A percentile compares a stretch with the other conserved stretches of the same genome.
Conservation (phyloP, 2,888 invertebrate species). For the Melinaea marsaeus region DNA sequence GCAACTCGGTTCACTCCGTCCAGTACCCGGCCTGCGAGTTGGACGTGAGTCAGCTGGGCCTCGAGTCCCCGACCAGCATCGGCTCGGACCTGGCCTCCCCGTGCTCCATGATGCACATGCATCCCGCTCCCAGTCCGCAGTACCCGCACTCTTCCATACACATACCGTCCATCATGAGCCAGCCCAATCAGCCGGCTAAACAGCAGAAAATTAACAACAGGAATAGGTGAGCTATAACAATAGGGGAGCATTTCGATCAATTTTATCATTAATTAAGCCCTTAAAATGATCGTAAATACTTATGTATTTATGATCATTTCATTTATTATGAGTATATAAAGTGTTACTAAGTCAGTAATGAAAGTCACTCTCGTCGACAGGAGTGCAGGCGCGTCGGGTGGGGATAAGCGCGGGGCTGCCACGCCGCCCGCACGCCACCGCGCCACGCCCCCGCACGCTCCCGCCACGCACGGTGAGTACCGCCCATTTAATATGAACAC, state of each 20-base stretch:
- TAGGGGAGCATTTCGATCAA: not conserved
- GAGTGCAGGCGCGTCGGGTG: slow-evolving; percentile 36
- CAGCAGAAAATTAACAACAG: slow-evolving; percentile 73
- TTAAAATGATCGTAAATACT: no score
- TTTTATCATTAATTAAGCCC: not conserved
- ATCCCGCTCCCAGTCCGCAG: slow-evolving; percentile 75
- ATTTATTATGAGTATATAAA: no score
- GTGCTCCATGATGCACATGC: slow-evolving; percentile 83
- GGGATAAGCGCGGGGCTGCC: slow-evolving; percentile 49
- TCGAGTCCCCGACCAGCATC: slow-evolving; percentile 93
- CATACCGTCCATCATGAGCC: slow-evolving; percentile 72
- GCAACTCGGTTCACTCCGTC: slow-evolving; percentile 89
- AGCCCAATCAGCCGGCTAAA: slow-evolving; percentile 71
- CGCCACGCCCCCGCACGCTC: slow-evolving; percentile 64
- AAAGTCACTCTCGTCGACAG: not conserved
- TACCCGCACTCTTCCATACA: slow-evolving; percentile 77
- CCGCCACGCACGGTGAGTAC: slow-evolving; percentile 47
- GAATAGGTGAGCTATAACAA: slow-evolving; percentile 52
- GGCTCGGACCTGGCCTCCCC: slow-evolving; percentile 90
- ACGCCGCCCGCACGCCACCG: slow-evolving; percentile 63
- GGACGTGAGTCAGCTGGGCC: slow-evolving; percentile 88
- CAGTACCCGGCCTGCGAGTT: slow-evolving; percentile 88
- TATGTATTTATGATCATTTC: no score
- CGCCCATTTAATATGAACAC: slow-evolving; percentile 4
- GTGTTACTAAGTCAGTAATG: not conserved